Evolutionary conservation across 2,113 vertebrate species (phyloP).

Genomic region (Ailuropoda melanoleuca): DNA sequence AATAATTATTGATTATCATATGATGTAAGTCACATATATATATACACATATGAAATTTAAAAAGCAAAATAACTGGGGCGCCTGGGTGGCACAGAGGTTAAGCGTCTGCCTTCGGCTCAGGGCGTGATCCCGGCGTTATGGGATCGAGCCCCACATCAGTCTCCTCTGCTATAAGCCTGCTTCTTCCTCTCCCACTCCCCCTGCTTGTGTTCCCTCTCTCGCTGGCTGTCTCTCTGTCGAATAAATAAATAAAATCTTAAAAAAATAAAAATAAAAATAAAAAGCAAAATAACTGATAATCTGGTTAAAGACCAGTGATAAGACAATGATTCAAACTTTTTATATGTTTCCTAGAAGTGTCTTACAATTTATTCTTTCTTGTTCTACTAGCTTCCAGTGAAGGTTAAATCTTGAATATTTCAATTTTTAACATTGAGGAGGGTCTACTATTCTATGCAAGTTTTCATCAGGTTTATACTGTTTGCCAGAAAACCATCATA

Average conservation of each 20-base stretch:
- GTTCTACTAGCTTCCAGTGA: not conserved
- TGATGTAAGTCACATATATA: not conserved
- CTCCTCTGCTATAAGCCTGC: too few species aligned
- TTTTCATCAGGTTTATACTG: slow-evolving; percentile 5
- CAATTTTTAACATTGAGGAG: not conserved
- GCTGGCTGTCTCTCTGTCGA: too few species aligned
- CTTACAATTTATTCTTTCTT: slow-evolving; percentile 30
- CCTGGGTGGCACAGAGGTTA: too few species aligned
- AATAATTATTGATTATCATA: not conserved
- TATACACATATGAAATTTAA: not conserved
- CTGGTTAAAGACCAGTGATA: not conserved
- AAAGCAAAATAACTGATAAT: not conserved
- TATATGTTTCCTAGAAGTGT: not conserved
- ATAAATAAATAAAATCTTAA: too few species aligned
- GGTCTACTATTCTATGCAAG: not conserved
- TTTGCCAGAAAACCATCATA: slow-evolving; percentile 40
- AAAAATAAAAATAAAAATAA: too few species aligned
- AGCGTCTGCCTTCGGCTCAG: too few species aligned
- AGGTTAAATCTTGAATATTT: slow-evolving; percentile 57
- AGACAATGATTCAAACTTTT: not conserved
- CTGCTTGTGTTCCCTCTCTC: too few species aligned
- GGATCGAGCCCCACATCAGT: too few species aligned
- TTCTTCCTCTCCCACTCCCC: too few species aligned
- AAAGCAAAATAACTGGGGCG: not conserved
- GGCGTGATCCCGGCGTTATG: too few species aligned